phyloP scores from a whole-genome alignment of 1,140 invertebrate species.

The Thaumatotibia leucotreta region DNA sequence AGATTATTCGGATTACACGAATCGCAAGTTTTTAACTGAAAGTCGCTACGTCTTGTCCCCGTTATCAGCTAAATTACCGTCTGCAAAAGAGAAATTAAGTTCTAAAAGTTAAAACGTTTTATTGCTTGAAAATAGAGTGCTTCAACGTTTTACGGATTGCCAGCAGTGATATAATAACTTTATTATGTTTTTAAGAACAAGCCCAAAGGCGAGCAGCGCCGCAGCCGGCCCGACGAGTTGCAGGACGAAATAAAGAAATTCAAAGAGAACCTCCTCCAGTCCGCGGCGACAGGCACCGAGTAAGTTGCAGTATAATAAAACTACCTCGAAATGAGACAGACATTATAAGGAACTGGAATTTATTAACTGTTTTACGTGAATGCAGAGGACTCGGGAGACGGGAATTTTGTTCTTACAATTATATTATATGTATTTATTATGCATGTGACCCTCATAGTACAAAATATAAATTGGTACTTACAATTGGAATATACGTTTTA shows the following conservation, averaged over 20 bases:
- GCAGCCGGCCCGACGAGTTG: constrained; percentile 31
- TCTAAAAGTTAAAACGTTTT: constrained; percentile 16
- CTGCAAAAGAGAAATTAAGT: constrained; percentile 9
- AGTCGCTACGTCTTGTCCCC: not conserved
- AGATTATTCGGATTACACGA: not conserved
- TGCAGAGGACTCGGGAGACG: not conserved
- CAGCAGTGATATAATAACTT: constrained; percentile 7
- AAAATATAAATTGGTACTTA: too few relatives aligned
- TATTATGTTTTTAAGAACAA: constrained; percentile 17
- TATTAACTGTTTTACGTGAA: constrained; percentile 1
- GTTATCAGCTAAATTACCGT: constrained; percentile 1
- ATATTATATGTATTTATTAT: too few relatives aligned
- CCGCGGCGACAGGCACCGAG: constrained; percentile 37
- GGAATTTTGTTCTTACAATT: not conserved
- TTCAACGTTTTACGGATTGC: constrained; percentile 3
- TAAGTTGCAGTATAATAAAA: constrained; percentile 33
- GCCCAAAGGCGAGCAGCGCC: constrained; percentile 30
- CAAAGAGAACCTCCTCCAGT: constrained; percentile 59
- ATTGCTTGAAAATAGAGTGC: constrained; percentile 19
- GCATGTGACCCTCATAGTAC: too few relatives aligned
- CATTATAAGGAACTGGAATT: constrained; percentile 5
- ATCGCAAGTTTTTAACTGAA: not conserved
- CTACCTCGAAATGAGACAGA: constrained; percentile 6
- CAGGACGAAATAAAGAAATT: constrained; percentile 60
- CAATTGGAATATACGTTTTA: too few relatives aligned